phyloP scores from a whole-genome alignment of 2,113 vertebrate species.

The Megaceryle maxima region DNA sequence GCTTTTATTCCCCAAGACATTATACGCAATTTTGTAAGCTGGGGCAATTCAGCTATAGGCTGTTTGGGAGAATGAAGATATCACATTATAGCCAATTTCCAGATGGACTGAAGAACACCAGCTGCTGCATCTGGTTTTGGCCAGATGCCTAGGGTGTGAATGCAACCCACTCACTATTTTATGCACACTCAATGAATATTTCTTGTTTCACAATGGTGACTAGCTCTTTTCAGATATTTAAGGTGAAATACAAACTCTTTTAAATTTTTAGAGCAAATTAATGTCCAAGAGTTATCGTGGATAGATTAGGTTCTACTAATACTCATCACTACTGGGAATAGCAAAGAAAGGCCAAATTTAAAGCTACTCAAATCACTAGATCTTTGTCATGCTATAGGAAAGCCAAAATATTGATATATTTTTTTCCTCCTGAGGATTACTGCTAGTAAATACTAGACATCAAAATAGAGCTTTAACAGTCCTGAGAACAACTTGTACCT shows the following conservation, averaged over 20 bases:
- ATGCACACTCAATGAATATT: neutral
- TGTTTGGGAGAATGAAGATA: neutral
- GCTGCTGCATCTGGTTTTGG: slow-evolving; percentile 35
- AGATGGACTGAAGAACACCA: neutral
- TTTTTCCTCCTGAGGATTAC: neutral
- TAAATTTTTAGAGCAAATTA: neutral
- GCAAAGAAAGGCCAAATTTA: neutral
- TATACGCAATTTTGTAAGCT: neutral
- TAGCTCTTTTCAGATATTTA: neutral
- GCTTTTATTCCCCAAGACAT: neutral
- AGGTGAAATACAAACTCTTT: neutral
- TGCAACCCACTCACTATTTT: neutral
- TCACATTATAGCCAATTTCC: neutral
- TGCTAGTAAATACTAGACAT: neutral
- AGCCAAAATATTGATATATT: neutral
- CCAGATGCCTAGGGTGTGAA: neutral
- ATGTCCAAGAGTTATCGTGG: neutral
- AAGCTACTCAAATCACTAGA: neutral
- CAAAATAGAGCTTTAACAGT: neutral
- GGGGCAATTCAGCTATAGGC: neutral
- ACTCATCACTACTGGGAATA: neutral
- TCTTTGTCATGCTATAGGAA: neutral
- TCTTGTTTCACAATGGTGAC: neutral
- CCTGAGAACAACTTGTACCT: neutral
- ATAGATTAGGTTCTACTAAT: neutral